These are phyloP conservation scores for Poecilia wingei DNA, from an alignment of 2,797 vertebrate genomes.

Conservation along the genomic window DNA sequence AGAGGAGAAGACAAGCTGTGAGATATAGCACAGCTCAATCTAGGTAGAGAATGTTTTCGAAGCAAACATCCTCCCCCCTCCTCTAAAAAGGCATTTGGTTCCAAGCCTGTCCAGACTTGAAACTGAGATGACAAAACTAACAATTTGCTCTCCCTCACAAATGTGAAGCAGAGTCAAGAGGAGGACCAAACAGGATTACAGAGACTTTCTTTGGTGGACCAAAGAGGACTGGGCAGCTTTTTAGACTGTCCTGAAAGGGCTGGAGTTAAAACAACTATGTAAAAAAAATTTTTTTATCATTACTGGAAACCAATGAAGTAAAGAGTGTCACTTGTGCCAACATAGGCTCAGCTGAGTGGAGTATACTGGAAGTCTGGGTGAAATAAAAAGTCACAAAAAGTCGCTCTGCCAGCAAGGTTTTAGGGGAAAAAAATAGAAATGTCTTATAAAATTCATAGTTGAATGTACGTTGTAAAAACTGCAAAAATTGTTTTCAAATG, in stretches of 20 bases:
- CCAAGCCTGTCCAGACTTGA: constrained; percentile 61
- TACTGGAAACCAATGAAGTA: constrained; percentile 44
- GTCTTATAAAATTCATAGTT: neutral
- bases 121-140: constrained; percentile 56
- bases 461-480: constrained; percentile 1
- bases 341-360: constrained; percentile 48
- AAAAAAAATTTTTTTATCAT: constrained; percentile 40
- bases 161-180: constrained; percentile 43
- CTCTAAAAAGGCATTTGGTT: constrained; percentile 50
- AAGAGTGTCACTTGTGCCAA: constrained; percentile 56
- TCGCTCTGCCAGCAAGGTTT: constrained; percentile 14
- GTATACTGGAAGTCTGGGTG: constrained; percentile 24
- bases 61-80: constrained; percentile 50
- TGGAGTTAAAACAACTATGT: constrained; percentile 56
- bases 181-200: constrained; percentile 35
- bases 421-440: neutral
- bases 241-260: constrained; percentile 40
- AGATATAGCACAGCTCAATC: constrained; percentile 42
- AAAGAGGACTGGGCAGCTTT: constrained; percentile 9
- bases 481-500: neutral
- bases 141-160: constrained; percentile 64
- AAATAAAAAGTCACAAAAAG: constrained; percentile 14
- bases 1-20: neutral
- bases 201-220: constrained; percentile 43
- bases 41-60: constrained; percentile 45